phyloP scores from a whole-genome alignment of 1,140 invertebrate species.

The Sminthurinus signatus region DNA sequence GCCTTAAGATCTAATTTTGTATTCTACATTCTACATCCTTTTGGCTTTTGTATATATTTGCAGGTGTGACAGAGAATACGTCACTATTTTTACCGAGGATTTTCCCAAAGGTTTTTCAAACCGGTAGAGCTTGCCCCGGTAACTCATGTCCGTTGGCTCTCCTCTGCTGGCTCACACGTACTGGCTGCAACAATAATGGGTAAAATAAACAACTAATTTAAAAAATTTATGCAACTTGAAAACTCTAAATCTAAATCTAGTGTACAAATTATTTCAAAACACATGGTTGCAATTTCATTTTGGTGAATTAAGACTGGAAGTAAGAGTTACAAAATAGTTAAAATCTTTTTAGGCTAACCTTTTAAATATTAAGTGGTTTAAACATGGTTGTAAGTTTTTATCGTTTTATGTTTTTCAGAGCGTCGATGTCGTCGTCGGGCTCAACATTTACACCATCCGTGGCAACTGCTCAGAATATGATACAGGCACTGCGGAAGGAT shows the following conservation, averaged over 20 bases:
- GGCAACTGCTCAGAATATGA: conserved; percentile 14
- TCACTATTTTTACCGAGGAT: conserved; percentile 32
- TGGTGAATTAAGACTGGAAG: too few species aligned
- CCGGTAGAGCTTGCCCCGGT: conserved; percentile 29
- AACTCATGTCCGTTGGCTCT: conserved; percentile 40
- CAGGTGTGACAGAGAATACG: conserved; percentile 17
- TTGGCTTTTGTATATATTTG: too few species aligned
- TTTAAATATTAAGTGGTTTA: too few species aligned
- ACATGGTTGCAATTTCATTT: conserved; percentile 33
- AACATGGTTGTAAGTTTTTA: conserved; percentile 44
- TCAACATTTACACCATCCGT: conserved; percentile 53
- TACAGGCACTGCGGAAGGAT: conserved; percentile 34
- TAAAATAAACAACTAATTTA: not conserved
- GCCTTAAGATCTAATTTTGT: too few species aligned
- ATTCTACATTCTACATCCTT: too few species aligned
- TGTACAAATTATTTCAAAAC: not conserved
- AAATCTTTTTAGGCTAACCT: too few species aligned
- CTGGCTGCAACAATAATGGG: conserved; percentile 25
- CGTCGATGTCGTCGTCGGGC: conserved; percentile 42
- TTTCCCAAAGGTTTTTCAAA: conserved; percentile 34
- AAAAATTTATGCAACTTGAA: not conserved
- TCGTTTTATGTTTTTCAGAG: conserved; percentile 1
- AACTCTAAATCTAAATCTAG: not conserved
- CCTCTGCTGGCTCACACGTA: conserved; percentile 41
- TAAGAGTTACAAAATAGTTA: too few species aligned